phyloP scores from a whole-genome alignment of 2,888 invertebrate genomes.

The Hedya salicella region DNA sequence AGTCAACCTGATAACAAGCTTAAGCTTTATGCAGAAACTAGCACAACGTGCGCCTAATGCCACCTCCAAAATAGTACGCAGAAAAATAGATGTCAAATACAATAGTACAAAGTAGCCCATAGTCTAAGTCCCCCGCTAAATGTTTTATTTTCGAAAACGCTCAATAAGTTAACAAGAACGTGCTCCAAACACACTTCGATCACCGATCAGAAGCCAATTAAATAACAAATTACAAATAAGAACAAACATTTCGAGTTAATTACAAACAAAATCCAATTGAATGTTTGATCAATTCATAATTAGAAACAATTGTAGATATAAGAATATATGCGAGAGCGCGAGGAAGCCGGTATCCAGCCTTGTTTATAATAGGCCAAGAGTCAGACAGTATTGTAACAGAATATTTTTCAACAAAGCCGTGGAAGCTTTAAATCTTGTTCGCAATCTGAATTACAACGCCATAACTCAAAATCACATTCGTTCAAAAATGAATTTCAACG shows the following conservation, averaged over 20 bases:
- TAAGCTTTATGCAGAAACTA: no score
- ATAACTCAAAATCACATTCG: no score
- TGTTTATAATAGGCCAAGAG: conserved; percentile 61
- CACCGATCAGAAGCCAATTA: conserved; percentile 77
- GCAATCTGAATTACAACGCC: no score
- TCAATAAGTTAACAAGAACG: conserved; percentile 52
- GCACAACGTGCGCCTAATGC: no score
- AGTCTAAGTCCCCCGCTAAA: background rate
- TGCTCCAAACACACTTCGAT: conserved; percentile 55
- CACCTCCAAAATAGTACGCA: no score
- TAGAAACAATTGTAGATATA: conserved; percentile 81
- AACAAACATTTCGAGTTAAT: conserved; percentile 72
- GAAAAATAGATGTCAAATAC: no score
- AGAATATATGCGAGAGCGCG: conserved; percentile 72
- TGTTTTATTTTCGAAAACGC: background rate
- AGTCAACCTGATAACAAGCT: no score
- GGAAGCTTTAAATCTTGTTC: no score
- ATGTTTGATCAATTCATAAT: conserved; percentile 79
- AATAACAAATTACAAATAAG: conserved; percentile 78
- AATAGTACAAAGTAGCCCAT: no score
- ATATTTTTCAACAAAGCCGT: background rate
- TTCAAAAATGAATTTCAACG: no score
- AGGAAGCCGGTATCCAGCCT: conserved; percentile 73
- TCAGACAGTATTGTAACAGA: background rate
- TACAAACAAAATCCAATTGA: conserved; percentile 79